Evolutionary conservation across 2,888 invertebrate species (phyloP).

Genomic region (Tipula helvola): DNA sequence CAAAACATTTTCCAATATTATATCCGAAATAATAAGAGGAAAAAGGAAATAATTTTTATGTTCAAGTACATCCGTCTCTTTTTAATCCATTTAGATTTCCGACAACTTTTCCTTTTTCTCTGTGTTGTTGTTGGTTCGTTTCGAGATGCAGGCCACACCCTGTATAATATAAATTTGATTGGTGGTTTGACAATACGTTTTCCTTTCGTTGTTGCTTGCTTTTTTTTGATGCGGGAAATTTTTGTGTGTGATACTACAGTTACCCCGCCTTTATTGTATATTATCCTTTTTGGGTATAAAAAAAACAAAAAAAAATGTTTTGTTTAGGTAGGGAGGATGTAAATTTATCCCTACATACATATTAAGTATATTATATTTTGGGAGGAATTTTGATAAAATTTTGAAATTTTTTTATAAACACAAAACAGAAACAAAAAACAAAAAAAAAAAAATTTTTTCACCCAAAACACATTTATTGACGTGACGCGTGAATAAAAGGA

Average conservation of each 20-base stretch:
- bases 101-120: background rate
- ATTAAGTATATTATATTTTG: background rate
- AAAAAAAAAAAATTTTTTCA: background rate
- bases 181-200: background rate
- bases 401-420: background rate
- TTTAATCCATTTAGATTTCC: constrained; percentile 11
- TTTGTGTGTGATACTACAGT: background rate
- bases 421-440: background rate
- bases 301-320: background rate
- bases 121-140: background rate
- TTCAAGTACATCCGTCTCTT: constrained; percentile 16
- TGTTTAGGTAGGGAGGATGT: background rate
- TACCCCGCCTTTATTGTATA: background rate
- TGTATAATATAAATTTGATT: background rate
- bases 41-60: constrained; percentile 16
- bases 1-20: constrained; percentile 7
- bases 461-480: constrained; percentile 7
- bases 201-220: background rate
- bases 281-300: background rate
- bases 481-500: constrained; percentile 9
- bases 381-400: background rate
- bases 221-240: background rate
- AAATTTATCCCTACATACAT: constrained; percentile 4
- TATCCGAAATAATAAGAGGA: constrained; percentile 13
- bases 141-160: background rate